Evolutionary conservation across 2,113 vertebrate species (phyloP), one percentile per base, ranked within the genome.

Genomic region (Abramis brama): DNA sequence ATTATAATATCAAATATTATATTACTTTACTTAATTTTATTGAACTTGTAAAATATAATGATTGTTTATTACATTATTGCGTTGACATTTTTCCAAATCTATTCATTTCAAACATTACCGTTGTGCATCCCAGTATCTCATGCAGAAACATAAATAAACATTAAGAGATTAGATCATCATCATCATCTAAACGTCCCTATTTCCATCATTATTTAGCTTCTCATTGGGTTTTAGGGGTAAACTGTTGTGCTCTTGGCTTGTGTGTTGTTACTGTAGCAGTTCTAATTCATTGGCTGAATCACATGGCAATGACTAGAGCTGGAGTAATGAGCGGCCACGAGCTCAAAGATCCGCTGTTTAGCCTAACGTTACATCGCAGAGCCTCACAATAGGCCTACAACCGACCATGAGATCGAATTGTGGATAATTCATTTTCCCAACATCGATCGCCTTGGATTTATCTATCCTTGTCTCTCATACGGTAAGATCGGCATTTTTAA

Each of bases 221-320:
- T 57, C 19, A 23, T 8, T 57, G 6, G 6, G 55, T 57, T 57
- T 57, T 3, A 57, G 55, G 23, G 19, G 19, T 57, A 23, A 50
- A 23, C 23, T 57, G 19, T 17, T 17, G n/a, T 21, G 75, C 27
- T 30, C 17, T 77, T 55, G 43, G 13, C 74, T 77, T 11, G 17
- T 55, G 43, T 33, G n/a, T 5, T 25, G 71, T 21, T 23, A 15
- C 10, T 4, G 64, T 30, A 19, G 50, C n/a, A 52, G 75, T 8
- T 57, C 47, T 57, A 78, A 79, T 79, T 60, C 30, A 64, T 60
- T 55, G 36, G 4, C 57, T 47, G 13, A 62, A 81, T 81, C 79
- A 81, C 79, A 81, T 66, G 79, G 59, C 59, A 47, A n/a, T 81
- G 79, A 81, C 79, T 60, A 25, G 47, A 77, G 47, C 74, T 55